These are phyloP conservation scores for Eilema depressum DNA, from an alignment of 2,888 invertebrate genomes.

Conservation along the genomic window DNA sequence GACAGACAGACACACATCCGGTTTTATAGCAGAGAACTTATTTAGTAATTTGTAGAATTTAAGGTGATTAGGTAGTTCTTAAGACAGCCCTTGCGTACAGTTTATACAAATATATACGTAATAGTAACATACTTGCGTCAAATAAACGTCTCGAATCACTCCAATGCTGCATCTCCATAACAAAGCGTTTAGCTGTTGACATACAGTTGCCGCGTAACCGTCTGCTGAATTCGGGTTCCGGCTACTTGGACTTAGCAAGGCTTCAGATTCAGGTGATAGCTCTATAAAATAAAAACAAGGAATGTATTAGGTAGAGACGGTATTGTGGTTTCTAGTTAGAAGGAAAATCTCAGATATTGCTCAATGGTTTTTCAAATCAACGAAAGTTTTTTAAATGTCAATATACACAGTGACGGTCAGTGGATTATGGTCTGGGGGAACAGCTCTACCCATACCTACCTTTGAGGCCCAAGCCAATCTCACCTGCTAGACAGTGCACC, in stretches of 20 bases:
- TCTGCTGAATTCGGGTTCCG: slow-evolving; percentile 44
- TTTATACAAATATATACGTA: too few species aligned
- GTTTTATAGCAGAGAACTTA: background rate
- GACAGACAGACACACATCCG: background rate
- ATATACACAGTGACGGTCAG: too few species aligned
- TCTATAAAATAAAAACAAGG: slow-evolving; percentile 49
- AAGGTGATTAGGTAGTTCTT: background rate
- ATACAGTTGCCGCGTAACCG: slow-evolving; percentile 63
- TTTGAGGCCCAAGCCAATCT: too few species aligned
- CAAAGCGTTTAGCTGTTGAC: slow-evolving; percentile 71
- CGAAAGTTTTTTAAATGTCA: background rate
- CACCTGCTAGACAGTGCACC: too few species aligned
- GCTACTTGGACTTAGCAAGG: slow-evolving; percentile 63
- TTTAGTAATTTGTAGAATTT: too few species aligned
- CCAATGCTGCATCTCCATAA: slow-evolving; percentile 75
- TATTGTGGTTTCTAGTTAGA: background rate
- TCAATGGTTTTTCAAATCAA: background rate
- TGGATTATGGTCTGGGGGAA: too few species aligned
- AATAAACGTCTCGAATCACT: slow-evolving; percentile 74
- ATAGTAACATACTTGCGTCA: slow-evolving; percentile 70
- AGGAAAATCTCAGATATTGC: background rate
- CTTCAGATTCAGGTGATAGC: slow-evolving; percentile 69
- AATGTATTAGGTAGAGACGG: background rate
- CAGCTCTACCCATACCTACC: too few species aligned
- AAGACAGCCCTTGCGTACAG: background rate